Evolutionary conservation across 2,113 vertebrate genomes (phyloP).

Genomic region (Illadopsis cleaveri): DNA sequence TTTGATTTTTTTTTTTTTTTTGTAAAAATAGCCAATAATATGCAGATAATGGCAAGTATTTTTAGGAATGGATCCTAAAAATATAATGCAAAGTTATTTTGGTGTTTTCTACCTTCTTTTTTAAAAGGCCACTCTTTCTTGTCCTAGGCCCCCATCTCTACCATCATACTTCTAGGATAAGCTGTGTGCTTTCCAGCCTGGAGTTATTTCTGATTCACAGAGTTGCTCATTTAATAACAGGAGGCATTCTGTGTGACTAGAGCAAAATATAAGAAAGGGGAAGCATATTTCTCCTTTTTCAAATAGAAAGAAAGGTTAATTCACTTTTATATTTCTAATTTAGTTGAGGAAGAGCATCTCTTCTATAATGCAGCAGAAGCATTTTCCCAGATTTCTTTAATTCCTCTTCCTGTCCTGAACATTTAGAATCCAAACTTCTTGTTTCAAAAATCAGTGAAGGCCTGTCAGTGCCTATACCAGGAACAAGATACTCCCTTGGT

Average conservation of each 20-base stretch:
- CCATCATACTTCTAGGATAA: background rate
- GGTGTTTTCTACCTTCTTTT: background rate
- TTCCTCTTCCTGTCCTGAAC: background rate
- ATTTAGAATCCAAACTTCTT: background rate
- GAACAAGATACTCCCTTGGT: background rate
- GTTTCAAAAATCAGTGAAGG: background rate
- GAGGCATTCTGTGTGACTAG: background rate
- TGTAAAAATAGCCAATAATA: background rate
- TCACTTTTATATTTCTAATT: background rate
- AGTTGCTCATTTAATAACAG: background rate
- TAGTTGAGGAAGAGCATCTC: background rate
- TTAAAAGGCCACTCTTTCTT: background rate
- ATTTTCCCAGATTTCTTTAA: background rate
- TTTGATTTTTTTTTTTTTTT: background rate
- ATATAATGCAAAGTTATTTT: background rate
- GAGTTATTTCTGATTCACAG: background rate
- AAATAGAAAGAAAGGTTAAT: background rate
- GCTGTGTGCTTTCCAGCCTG: background rate
- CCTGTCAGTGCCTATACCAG: background rate
- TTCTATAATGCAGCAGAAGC: background rate
- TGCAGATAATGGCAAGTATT: background rate
- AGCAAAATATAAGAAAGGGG: background rate
- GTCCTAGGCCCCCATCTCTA: background rate
- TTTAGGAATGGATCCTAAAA: background rate
- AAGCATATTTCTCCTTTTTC: background rate